phyloP scores from a whole-genome alignment of 2,888 invertebrate genomes.

The Gastrophysa polygoni region DNA sequence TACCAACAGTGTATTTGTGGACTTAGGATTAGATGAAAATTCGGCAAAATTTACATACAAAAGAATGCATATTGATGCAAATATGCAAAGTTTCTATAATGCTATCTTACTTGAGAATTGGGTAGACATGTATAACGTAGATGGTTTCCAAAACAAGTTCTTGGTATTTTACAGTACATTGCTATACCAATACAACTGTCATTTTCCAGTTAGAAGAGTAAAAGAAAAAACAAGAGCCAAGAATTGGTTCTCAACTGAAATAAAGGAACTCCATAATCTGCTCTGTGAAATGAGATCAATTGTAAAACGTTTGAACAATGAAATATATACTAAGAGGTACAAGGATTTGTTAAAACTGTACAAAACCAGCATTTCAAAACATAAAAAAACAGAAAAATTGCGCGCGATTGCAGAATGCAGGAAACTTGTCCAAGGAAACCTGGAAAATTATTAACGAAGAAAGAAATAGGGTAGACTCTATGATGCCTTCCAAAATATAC shows the following conservation, averaged over 20 bases:
- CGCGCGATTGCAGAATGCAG: not conserved
- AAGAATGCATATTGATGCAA: not conserved
- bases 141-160: constrained; percentile 1
- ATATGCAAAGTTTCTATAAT: constrained; percentile 4
- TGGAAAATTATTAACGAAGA: constrained; percentile 1
- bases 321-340: not conserved
- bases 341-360: not conserved
- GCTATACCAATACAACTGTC: constrained; percentile 1
- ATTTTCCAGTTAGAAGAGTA: constrained; percentile 1
- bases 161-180: constrained; percentile 2
- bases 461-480: not conserved
- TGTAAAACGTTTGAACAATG: constrained; percentile 2
- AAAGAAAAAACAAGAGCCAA: not conserved
- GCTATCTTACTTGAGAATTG: constrained; percentile 1
- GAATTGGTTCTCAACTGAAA: not conserved
- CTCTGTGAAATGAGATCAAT: constrained; percentile 2
- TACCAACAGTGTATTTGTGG: constrained; percentile 1
- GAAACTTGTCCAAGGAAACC: not conserved
- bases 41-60: not conserved
- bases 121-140: not conserved
- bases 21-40: not conserved
- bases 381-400: constrained; percentile 3
- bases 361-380: not conserved
- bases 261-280: constrained; percentile 3
- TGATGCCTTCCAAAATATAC: not conserved